Conservation (phyloP, 2,797 vertebrate genomes). For the Astyanax mexicanus region DNA sequence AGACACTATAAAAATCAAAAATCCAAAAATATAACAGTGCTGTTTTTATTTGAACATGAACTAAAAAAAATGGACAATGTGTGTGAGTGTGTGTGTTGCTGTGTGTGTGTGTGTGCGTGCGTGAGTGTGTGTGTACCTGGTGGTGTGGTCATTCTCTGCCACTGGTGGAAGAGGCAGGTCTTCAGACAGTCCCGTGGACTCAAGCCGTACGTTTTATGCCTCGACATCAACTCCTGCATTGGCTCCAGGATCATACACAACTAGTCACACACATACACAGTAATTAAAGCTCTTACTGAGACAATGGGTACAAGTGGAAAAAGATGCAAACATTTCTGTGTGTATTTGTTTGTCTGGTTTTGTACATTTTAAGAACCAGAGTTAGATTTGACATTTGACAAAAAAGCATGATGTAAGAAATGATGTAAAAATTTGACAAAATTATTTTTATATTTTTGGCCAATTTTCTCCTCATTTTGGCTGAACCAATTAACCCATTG, state of each 20-base stretch:
- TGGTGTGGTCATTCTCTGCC: constrained; percentile 98
- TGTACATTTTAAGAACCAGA: too few relatives aligned
- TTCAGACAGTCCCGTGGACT: constrained; percentile 99
- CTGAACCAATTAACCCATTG: too few relatives aligned
- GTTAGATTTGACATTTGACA: too few relatives aligned
- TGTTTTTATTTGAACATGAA: constrained; percentile 38
- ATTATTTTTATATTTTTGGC: too few relatives aligned
- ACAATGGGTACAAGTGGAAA: too few relatives aligned
- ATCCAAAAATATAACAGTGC: constrained; percentile 17
- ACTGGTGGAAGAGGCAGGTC: constrained; percentile 99
- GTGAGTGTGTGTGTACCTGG: constrained; percentile 79
- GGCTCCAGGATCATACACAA: constrained; percentile 99
- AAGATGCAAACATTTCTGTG: too few relatives aligned
- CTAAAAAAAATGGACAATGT: constrained; percentile 17
- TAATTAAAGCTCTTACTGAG: neutral
- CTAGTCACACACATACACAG: constrained; percentile 66
- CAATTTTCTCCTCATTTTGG: too few relatives aligned
- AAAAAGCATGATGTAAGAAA: too few relatives aligned
- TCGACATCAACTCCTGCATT: constrained; percentile 99
- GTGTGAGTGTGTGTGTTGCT: too few relatives aligned
- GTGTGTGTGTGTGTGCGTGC: neutral
- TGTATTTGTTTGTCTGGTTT: too few relatives aligned
- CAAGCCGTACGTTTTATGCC: constrained; percentile 99
- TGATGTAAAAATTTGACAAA: too few relatives aligned
- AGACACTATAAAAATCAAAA: constrained; percentile 19